Base-by-base conservation (phyloP, 2,888 invertebrate species). In the Amphiduros pacificus region DNA sequence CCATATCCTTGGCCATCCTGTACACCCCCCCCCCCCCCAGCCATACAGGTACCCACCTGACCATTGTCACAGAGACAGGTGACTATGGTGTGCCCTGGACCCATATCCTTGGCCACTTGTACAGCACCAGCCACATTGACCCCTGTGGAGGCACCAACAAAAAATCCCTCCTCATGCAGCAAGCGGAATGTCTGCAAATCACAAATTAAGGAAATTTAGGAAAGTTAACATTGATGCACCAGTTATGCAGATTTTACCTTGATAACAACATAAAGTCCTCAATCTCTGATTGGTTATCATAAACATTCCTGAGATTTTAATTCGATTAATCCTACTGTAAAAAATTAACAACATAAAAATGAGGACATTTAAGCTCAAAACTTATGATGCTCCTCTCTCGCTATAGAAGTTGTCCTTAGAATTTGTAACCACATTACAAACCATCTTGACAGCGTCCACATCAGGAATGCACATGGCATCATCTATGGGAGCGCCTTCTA, bases 1-100 rank as follows among this genome's bases (percentile, higher is more conserved):
- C 81, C 74, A 81, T 73, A 40, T 69, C 50, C 52, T 74, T 71
- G 22, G 82, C 81, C 1, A 78, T n/a, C n/a, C n/a, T n/a, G n/a
- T n/a, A n/a, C n/a, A n/a, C n/a, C n/a, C n/a, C n/a, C n/a, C n/a
- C n/a, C n/a, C n/a, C n/a, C n/a, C n/a, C n/a, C n/a, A n/a, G n/a
- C n/a, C n/a, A n/a, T n/a, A n/a, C n/a, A n/a, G n/a, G 26, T 26
- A 14, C 54, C 40, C 59, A 76, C 77, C 70, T 82, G 79, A 20
- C 82, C 82, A 22, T 76, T 79, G 55, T 82, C 82, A 74, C 82
- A 82, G 5, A 82, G 69, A 64, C 75, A 75, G 11, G 82, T 82
- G 36, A 78, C 82, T 58, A 82, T 73, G 0, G 78, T 81, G 63
- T 80, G 78, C 3, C 82, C 81, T 53, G 79, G 80, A 9, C 82